phyloP scores from a whole-genome alignment of 2,888 invertebrate species.

The Pogonocherus hispidulus region DNA sequence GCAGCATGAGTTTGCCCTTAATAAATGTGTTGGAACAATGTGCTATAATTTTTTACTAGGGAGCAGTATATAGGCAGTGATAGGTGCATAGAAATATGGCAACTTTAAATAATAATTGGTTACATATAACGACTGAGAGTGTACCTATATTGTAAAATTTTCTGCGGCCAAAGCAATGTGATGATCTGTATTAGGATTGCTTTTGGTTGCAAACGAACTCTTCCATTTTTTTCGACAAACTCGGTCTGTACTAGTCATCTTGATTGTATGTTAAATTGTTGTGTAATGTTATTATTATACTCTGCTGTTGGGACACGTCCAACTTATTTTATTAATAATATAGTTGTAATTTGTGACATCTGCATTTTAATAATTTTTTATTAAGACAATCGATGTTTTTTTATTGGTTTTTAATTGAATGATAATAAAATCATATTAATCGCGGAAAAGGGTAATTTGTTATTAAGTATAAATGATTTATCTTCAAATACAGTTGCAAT shows the following conservation, averaged over 20 bases:
- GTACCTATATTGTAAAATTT: slow-evolving; percentile 51
- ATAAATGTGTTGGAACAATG: slow-evolving; percentile 15
- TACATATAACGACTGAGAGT: slow-evolving; percentile 58
- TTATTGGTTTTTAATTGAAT: slow-evolving; percentile 51
- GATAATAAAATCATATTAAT: slow-evolving; percentile 46
- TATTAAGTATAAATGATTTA: slow-evolving; percentile 53
- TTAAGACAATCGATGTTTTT: slow-evolving; percentile 38
- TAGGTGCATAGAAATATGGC: slow-evolving; percentile 55
- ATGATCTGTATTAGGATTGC: slow-evolving; percentile 56
- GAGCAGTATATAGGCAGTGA: slow-evolving; percentile 44
- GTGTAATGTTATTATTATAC: slow-evolving; percentile 61
- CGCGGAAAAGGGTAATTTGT: slow-evolving; percentile 57
- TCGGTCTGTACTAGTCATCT: slow-evolving; percentile 69
- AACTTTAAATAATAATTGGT: slow-evolving; percentile 57
- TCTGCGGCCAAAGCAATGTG: slow-evolving; percentile 53
- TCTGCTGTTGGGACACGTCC: slow-evolving; percentile 53
- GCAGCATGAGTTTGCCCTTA: background rate
- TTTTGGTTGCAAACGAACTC: slow-evolving; percentile 52
- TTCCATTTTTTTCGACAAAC: slow-evolving; percentile 57
- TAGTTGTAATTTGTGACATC: slow-evolving; percentile 51
- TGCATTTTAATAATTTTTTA: slow-evolving; percentile 53
- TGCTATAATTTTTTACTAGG: slow-evolving; percentile 33
- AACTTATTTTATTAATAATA: slow-evolving; percentile 50
- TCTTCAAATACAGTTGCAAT: slow-evolving; percentile 48
- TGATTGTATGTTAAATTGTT: slow-evolving; percentile 67